These are phyloP conservation scores for Toxotes lorentzi DNA, from an alignment of 2,797 vertebrate genomes.

Conservation along the genomic window DNA sequence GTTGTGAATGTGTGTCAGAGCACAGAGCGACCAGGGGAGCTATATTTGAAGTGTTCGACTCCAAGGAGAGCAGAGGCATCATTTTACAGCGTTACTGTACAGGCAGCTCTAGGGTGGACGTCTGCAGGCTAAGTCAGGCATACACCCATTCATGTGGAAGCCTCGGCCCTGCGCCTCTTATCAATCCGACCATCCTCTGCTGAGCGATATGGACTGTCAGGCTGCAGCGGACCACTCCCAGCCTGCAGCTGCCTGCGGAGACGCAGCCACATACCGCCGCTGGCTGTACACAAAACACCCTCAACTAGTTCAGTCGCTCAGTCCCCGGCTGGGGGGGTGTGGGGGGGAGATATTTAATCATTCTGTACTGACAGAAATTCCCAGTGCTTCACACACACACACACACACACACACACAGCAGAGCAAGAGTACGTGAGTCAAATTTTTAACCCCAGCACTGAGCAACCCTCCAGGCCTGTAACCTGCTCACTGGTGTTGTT, in stretches of 20 bases:
- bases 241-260: slow-evolving; percentile 49
- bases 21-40: slow-evolving; percentile 38
- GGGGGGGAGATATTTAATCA: slow-evolving; percentile 30
- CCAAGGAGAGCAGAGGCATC: slow-evolving; percentile 63
- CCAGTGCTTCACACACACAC: slow-evolving; percentile 28
- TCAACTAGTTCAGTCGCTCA: slow-evolving; percentile 32
- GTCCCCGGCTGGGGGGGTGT: neutral
- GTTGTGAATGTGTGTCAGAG: slow-evolving; percentile 63
- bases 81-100: slow-evolving; percentile 75
- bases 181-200: slow-evolving; percentile 79
- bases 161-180: slow-evolving; percentile 74
- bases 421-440: slow-evolving; percentile 16
- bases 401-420: slow-evolving; percentile 24
- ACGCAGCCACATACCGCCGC: slow-evolving; percentile 30
- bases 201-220: slow-evolving; percentile 74
- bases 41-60: slow-evolving; percentile 75
- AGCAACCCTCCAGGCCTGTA: neutral
- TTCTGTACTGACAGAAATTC: slow-evolving; percentile 39
- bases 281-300: slow-evolving; percentile 56
- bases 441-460: slow-evolving; percentile 20
- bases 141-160: slow-evolving; percentile 67
- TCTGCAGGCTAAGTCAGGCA: slow-evolving; percentile 43
- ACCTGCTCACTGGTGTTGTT: slow-evolving; percentile 2
- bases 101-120: slow-evolving; percentile 48
- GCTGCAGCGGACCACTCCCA: slow-evolving; percentile 79